These are phyloP conservation scores for Atta colombica DNA, from an alignment of 1,140 invertebrate genomes.

Conservation along the genomic window DNA sequence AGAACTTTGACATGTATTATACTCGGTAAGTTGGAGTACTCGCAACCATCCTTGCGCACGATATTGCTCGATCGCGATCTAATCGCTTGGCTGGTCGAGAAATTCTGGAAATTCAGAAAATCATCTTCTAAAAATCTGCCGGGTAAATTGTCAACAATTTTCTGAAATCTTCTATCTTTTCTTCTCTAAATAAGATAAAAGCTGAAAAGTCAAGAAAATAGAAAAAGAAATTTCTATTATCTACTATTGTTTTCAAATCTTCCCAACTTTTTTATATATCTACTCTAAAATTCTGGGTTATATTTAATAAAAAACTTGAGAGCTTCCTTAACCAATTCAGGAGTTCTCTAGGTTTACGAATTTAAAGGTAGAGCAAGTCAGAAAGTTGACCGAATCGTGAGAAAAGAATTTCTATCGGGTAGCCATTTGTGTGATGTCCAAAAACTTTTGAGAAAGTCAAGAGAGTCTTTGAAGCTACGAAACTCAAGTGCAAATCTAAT, in stretches of 20 bases:
- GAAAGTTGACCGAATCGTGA: not conserved
- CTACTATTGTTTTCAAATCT: not conserved
- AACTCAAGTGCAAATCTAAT: slow-evolving; percentile 70
- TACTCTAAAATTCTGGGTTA: not conserved
- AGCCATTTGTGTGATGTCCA: slow-evolving; percentile 47
- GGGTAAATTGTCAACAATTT: not conserved
- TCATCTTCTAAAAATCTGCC: not conserved
- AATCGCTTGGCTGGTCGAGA: slow-evolving; percentile 37
- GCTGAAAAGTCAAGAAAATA: not conserved
- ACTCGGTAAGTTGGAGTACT: slow-evolving; percentile 77
- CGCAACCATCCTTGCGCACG: slow-evolving; percentile 24
- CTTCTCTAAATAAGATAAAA: not conserved
- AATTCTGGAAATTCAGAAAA: not conserved
- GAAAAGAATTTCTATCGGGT: slow-evolving; percentile 66
- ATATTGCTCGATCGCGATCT: slow-evolving; percentile 67
- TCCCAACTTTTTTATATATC: not conserved
- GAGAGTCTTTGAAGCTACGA: slow-evolving; percentile 65
- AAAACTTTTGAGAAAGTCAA: slow-evolving; percentile 68
- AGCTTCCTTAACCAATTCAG: not conserved
- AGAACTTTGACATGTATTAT: slow-evolving; percentile 81
- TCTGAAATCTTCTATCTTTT: not conserved
- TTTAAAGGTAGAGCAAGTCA: not conserved
- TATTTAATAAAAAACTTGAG: not conserved
- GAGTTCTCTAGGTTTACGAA: not conserved
- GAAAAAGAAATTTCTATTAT: not conserved